Base-by-base conservation (phyloP, 2,888 invertebrate species). In the Patella ulyssiponensis region DNA sequence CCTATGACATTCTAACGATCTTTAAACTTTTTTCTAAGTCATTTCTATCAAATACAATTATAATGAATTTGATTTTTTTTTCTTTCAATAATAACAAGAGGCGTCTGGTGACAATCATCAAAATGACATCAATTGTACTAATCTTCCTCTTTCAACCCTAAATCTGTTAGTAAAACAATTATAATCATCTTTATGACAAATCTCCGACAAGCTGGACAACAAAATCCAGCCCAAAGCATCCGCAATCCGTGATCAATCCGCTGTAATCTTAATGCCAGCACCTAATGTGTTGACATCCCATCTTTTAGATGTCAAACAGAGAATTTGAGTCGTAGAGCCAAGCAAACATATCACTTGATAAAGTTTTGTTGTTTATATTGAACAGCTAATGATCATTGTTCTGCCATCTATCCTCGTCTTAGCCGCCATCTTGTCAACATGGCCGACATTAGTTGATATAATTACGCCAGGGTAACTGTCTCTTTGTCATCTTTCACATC, bases 211-310 rank as follows among this genome's bases (percentile, higher is more conserved):
- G 23, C 64, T 64, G 64, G 64, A 64, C 64, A 64, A 64, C 20
- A 64, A 64, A 64, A 64, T 64, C 64, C 64, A 11, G 12, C 64
- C 23, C 20, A 23, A 64, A 64, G 64, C 64, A 23, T 64, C 64
- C 64, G 23, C 64, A 23, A 64, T 64, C 64, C 23, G 20, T 23
- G 23, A 23, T 64, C 64, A 23, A 64, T 64, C 64, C 64, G 20
- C 11, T 23, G 64, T 64, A 64, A 64, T 20, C 64, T 64, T 20
- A 23, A 64, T 64, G 20, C 64, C 23, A 20, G 64, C 20, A 64
- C 20, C 64, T 64, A 64, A 64, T 64, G 64, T 64, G 64, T 64
- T 64, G 64, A 64, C 64, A 64, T 64, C 64, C 64, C 64, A 64
- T 64, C 64, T 20, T 64, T 64, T 23, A 64, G 20, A 23, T 64